Evolutionary conservation across 2,113 vertebrate genomes (phyloP), one percentile per base, ranked within the genome.

Genomic region (Megatriorchis doriae): DNA sequence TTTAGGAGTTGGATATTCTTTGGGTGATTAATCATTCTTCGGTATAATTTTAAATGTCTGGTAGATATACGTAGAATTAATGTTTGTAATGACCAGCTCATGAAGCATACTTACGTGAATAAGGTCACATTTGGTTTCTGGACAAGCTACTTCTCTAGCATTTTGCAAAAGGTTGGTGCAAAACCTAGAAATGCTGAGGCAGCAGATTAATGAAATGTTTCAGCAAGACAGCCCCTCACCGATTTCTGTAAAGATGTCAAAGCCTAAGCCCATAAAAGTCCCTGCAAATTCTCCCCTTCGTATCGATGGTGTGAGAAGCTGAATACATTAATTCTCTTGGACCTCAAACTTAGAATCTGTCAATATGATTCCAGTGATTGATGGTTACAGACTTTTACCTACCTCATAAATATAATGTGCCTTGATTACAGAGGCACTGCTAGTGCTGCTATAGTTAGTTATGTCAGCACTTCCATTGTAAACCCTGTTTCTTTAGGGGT

Each of bases 401-500:
- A 96, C 97, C 98, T 97, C 98, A 97, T 98, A 98, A 98, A 98
- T 97, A 97, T 97, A 97, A 97, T 92, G 96, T 91, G 97, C 93
- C 96, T 96, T 97, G 97, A 98, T 98, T 98, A 94, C 94, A 88
- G 95, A 87, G 97, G 94, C 96, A 95, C 95, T 89, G 80, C 96
- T 96, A 96, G 97, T 90, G 79, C 93, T 96, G 91, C 97, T 95
- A 94, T 96, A 96, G 97, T 98, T 98, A 97, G 86, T 97, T 97
- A 97, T 98, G 97, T 98, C 98, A 98, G 96, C 97, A 97, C 97
- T 98, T 98, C 94, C 96, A 97, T 98, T 98, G 97, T 97, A 98
- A 98, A 97, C 96, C 74, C 70, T 59, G 47, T 94, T 97, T 97
- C 97, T 97, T 96, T 96, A 98, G 96, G 96, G 84, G 95, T 97